phyloP scores from a whole-genome alignment of 64 coral and sea anemone genomes.

The Montipora foliosa region DNA sequence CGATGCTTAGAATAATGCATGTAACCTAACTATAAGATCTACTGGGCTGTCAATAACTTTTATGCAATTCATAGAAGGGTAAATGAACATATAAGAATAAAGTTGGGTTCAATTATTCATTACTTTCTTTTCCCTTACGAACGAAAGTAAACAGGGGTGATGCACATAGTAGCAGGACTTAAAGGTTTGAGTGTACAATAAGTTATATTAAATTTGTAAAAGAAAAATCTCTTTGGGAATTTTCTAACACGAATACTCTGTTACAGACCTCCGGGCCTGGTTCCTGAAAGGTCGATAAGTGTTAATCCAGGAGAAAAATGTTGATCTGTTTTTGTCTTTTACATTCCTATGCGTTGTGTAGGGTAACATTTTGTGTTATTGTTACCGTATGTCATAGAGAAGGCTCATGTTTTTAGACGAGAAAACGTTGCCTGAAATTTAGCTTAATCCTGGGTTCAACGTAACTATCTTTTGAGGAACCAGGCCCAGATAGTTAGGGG shows the following conservation, averaged over 20 bases:
- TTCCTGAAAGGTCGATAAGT: too few relatives aligned
- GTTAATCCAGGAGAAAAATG: too few relatives aligned
- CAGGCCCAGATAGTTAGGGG: too few relatives aligned
- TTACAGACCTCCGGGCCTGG: too few relatives aligned
- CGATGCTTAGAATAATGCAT: conserved; percentile 6
- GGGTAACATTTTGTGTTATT: not conserved
- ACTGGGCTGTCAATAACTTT: not conserved
- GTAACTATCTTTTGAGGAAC: too few relatives aligned
- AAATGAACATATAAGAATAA: conserved; percentile 8
- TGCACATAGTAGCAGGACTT: conserved; percentile 5
- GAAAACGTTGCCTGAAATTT: not conserved
- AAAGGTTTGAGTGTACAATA: conserved; percentile 1
- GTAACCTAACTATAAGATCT: conserved; percentile 6
- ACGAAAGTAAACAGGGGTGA: conserved; percentile 4
- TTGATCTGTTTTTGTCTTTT: not conserved
- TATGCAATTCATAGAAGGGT: not conserved
- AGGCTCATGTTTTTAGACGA: not conserved
- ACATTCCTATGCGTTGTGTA: too few relatives aligned
- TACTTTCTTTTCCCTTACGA: not conserved
- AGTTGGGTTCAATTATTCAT: not conserved
- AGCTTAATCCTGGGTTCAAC: not conserved
- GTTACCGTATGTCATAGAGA: not conserved
- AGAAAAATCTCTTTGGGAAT: not conserved
- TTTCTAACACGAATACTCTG: too few relatives aligned
- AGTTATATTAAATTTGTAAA: not conserved